A percentile compares a stretch with the other conserved stretches of the same genome.
Conservation (phyloP, 1,140 invertebrate genomes). For the Danaus melanippus region DNA sequence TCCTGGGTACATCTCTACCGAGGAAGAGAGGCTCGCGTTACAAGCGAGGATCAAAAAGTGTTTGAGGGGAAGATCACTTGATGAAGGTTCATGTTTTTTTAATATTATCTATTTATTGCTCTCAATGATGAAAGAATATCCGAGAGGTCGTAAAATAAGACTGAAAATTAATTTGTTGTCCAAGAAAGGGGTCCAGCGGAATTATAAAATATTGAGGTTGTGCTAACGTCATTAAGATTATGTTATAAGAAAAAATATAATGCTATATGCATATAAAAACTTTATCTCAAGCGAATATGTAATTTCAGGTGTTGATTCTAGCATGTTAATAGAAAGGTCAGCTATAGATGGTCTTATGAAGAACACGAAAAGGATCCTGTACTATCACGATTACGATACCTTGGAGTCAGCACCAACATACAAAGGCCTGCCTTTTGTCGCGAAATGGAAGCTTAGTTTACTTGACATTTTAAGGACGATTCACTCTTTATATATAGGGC, state of each 20-base stretch:
- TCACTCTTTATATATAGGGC: constrained; percentile 22
- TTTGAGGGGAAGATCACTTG: constrained; percentile 4
- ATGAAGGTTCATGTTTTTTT: constrained; percentile 7
- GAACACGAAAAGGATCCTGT: constrained; percentile 11
- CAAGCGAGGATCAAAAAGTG: constrained; percentile 11
- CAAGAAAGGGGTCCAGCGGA: too few relatives aligned
- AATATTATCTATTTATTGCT: neutral
- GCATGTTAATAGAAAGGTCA: constrained; percentile 21
- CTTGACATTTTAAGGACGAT: constrained; percentile 12
- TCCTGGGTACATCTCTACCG: constrained; percentile 35
- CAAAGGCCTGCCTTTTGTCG: constrained; percentile 14
- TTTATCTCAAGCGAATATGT: neutral
- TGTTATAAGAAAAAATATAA: constrained; percentile 62
- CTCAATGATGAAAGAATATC: too few relatives aligned
- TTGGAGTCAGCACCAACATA: constrained; percentile 21
- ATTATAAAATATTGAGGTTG: too few relatives aligned
- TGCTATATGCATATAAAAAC: constrained; percentile 71
- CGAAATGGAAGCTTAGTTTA: constrained; percentile 24
- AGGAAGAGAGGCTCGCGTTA: constrained; percentile 13
- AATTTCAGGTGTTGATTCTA: constrained; percentile 25
- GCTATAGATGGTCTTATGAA: constrained; percentile 19
- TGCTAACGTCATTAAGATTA: too few relatives aligned
- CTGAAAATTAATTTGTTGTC: too few relatives aligned
- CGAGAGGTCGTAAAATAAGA: too few relatives aligned
- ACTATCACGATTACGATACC: constrained; percentile 25